Base-by-base conservation (phyloP, 2,113 vertebrate species). In the Phrynocephalus versicolor region DNA sequence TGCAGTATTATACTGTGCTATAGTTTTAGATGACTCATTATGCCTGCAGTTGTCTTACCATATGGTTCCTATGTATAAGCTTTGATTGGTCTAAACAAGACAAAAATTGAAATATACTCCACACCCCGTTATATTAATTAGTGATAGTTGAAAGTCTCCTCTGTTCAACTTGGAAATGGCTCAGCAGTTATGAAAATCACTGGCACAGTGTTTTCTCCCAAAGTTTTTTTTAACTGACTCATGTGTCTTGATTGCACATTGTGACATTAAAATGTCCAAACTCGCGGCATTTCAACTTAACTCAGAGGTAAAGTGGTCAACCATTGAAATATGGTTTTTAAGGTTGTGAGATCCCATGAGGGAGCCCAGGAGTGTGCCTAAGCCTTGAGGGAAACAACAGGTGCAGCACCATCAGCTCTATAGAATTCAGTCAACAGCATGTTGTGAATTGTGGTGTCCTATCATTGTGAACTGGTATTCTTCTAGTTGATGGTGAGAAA, bases 11-110 rank as follows among this genome's bases (percentile, higher is more conserved):
- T 51, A 51, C 45, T 1, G 62, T 86, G 87, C 83, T 76, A n/a
- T 1, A 77, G 89, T 86, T 75, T 82, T 77, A 72, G 85, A n/a
- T 57, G 67, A 79, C 30, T 80, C 25, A 51, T 74, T 81, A 83
- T 51, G 35, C 30, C 84, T 74, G 78, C 35, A 79, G 37, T 89
- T 87, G 55, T 51, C 37, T 74, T 79, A 55, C 30, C 33, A 41
- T 37, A 73, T 13, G 39, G 10, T 41, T 92, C 80, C 62, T 83
- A 89, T 75, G 85, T 64, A 57, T 76, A 85, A 9, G 18, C 7
- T 80, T 15, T 7, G 62, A 72, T 72, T 85, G 27, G 33, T 12
- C 41, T 87, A 79, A 91, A 83, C 9, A 81, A 89, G 62, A 45
- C 79, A 88, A 2, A 67, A 81, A 55, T n/a, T 33, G 57, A 82